These are phyloP conservation scores for Drosophila ogumai DNA, from an alignment of 1,140 invertebrate genomes.

Conservation along the genomic window DNA sequence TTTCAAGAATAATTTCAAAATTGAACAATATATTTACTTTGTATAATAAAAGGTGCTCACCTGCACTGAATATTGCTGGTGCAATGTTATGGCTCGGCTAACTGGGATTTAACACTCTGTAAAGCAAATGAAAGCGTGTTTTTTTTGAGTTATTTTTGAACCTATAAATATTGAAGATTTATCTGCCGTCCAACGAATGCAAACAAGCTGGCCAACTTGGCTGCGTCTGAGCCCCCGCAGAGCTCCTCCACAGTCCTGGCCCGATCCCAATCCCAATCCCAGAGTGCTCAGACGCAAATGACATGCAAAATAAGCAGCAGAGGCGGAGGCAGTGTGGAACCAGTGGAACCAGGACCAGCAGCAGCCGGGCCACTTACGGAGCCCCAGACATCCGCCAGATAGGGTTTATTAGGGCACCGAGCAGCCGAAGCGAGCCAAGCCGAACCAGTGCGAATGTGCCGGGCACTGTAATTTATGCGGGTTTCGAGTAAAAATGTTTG, in stretches of 20 bases:
- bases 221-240: constrained; percentile 3
- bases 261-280: constrained; percentile 6
- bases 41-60: not conserved
- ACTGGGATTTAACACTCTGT: constrained; percentile 11
- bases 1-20: not conserved
- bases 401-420: constrained; percentile 56
- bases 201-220: constrained; percentile 19
- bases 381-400: constrained; percentile 50
- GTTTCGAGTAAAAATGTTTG: constrained; percentile 64
- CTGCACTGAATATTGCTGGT: not conserved
- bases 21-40: constrained; percentile 1
- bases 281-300: constrained; percentile 56
- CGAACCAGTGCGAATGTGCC: constrained; percentile 36
- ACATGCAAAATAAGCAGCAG: constrained; percentile 63
- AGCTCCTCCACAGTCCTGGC: not conserved
- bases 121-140: constrained; percentile 6
- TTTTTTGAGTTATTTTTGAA: constrained; percentile 14
- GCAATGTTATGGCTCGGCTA: not conserved
- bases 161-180: constrained; percentile 45
- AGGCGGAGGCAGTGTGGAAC: not conserved
- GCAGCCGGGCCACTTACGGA: constrained; percentile 43
- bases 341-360: constrained; percentile 18
- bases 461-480: constrained; percentile 54
- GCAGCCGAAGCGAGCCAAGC: constrained; percentile 8
- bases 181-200: constrained; percentile 32